These are phyloP conservation scores for Natator depressus DNA, from an alignment of 2,113 vertebrate genomes.

Conservation along the genomic window DNA sequence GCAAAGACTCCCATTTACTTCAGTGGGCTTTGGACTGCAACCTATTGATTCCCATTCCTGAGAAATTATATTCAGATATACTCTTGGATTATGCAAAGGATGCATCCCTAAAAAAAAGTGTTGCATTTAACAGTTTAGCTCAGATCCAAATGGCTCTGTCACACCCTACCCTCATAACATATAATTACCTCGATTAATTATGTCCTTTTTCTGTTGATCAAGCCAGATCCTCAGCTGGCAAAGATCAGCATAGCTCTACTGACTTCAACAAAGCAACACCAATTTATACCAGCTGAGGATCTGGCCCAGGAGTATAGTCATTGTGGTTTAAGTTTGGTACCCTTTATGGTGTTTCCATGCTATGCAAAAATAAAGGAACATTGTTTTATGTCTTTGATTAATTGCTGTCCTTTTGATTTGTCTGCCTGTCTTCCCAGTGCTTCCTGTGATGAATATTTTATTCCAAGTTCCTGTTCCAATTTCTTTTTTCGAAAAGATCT, in stretches of 20 bases:
- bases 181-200: constrained; percentile 1
- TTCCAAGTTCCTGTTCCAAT: constrained; percentile 13
- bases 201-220: not conserved
- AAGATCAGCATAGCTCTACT: constrained; percentile 1
- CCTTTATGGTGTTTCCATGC: not conserved
- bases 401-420: not conserved
- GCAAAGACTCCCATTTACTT: constrained; percentile 14
- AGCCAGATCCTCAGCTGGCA: not conserved
- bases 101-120: not conserved
- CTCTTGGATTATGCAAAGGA: not conserved
- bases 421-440: not conserved
- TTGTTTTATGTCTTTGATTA: constrained; percentile 27
- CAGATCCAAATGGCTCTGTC: constrained; percentile 17
- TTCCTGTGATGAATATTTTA: constrained; percentile 15
- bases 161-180: not conserved
- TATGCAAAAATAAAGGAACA: constrained; percentile 23
- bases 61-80: not conserved
- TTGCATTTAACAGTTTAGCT: not conserved
- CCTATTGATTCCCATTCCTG: not conserved
- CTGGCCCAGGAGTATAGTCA: not conserved
- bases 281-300: not conserved
- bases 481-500: not conserved
- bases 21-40: not conserved
- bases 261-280: not conserved
- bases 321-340: constrained; percentile 5